These are phyloP conservation scores for Danaus chrysippus DNA, from an alignment of 2,888 invertebrate genomes.

Conservation along the genomic window DNA sequence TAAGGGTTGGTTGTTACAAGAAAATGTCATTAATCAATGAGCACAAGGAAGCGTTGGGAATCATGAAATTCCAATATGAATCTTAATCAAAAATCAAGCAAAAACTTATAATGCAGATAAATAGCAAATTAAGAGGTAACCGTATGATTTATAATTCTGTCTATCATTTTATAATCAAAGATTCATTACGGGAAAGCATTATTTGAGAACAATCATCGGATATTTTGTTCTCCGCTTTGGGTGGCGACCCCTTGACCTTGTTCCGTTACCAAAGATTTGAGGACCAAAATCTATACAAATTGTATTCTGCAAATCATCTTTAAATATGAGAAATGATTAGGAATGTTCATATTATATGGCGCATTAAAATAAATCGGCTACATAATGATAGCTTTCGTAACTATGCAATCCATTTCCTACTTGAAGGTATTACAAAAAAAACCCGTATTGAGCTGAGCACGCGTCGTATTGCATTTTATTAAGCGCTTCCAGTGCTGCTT, in stretches of 20 bases:
- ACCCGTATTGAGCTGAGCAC: slow-evolving; percentile 50
- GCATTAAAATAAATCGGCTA: slow-evolving; percentile 33
- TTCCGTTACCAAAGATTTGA: slow-evolving; percentile 24
- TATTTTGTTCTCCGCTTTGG: slow-evolving; percentile 43
- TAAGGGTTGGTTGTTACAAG: slow-evolving; percentile 33
- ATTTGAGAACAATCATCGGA: slow-evolving; percentile 52
- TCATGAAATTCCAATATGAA: slow-evolving; percentile 38
- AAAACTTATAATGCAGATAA: slow-evolving; percentile 44
- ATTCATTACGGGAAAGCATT: slow-evolving; percentile 55
- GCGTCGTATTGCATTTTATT: slow-evolving; percentile 32
- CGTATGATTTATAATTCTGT: neutral
- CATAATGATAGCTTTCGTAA: slow-evolving; percentile 42
- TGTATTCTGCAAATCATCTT: slow-evolving; percentile 35
- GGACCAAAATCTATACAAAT: slow-evolving; percentile 25
- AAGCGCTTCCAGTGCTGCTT: slow-evolving; percentile 16
- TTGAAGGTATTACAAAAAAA: slow-evolving; percentile 51
- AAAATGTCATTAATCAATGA: slow-evolving; percentile 58
- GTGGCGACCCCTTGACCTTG: slow-evolving; percentile 43
- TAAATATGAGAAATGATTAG: slow-evolving; percentile 24
- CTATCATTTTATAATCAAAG: slow-evolving; percentile 31
- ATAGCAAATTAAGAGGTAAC: slow-evolving; percentile 36
- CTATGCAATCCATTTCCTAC: slow-evolving; percentile 45
- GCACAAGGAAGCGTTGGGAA: slow-evolving; percentile 30
- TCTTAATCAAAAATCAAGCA: slow-evolving; percentile 47
- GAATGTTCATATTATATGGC: slow-evolving; percentile 30